Evolutionary conservation across 1,140 invertebrate species (phyloP), one percentile per base, ranked within the genome.

Genomic region (Drosophila obscura): DNA sequence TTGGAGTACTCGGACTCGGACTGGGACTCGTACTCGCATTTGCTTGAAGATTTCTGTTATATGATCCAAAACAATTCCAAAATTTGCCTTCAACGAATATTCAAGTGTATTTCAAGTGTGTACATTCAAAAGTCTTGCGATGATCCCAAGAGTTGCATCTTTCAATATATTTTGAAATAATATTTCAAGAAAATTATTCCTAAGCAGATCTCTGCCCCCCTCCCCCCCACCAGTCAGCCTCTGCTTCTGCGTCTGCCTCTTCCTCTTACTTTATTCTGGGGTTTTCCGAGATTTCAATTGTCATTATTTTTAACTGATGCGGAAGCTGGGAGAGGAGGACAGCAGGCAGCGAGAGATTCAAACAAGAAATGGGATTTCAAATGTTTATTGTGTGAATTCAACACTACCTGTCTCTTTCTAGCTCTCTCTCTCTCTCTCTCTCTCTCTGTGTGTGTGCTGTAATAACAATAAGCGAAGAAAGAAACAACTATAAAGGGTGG

Each of bases 281-380:
- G 53, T 48, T 83, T 63, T 63, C 66, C 77, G 57, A 73, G 80
- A 73, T 84, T 84, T 80, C 77, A 77, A 77, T 85, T 85, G 81
- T 85, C 81, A 85, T 85, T 85, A 85, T 75, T 71, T 85, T 85
- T 85, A 87, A 85, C 81, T 81, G 81, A 73, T 66, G 73, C 81
- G 81, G 81, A 87, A 87, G 78, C 82, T 85, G 75, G 51, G 15
- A 19, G 39, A 28, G 31, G 31, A 39, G n/a, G n/a, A n/a, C n/a
- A n/a, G n/a, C 16, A 31, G 58, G 16, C 15, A 35, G 51, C 52
- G 46, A 67, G 26, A 11, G 71, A 73, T 52, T 57, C 65, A 7
- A 57, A 63, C 60, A 24, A 50, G 66, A 69, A 71, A 69, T 71
- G 67, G 58, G 51, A 43, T 58, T 71, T 73, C 62, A 81, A 84